Percentiles rank a stretch among this genome's conserved stretches.
phyloP scores from a whole-genome alignment of 2,113 vertebrate genomes.

The Toxotes jaculatrix region DNA sequence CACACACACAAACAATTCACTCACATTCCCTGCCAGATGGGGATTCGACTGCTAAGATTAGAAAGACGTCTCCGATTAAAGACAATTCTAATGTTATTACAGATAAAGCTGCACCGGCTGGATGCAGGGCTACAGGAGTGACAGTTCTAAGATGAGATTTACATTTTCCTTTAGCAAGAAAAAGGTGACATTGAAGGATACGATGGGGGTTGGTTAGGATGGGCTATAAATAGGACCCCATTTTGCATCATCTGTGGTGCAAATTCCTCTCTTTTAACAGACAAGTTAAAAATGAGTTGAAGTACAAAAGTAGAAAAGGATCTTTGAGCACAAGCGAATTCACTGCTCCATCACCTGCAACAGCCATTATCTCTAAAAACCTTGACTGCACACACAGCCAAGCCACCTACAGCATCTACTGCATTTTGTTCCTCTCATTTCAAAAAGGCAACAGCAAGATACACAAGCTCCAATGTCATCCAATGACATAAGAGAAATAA shows the following conservation, averaged over 20 bases:
- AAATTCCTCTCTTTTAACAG: constrained; percentile 28
- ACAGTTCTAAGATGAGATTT: constrained; percentile 8
- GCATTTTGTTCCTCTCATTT: constrained; percentile 6
- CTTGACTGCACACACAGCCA: constrained; percentile 31
- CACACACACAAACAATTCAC: constrained; percentile 69
- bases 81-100: constrained; percentile 59
- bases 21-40: constrained; percentile 72
- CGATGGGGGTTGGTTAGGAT: constrained; percentile 26
- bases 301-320: background rate
- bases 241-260: constrained; percentile 52
- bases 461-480: constrained; percentile 78
- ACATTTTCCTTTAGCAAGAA: constrained; percentile 37
- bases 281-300: background rate
- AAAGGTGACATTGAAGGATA: constrained; percentile 64
- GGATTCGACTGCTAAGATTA: constrained; percentile 70
- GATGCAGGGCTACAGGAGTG: background rate
- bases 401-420: constrained; percentile 22
- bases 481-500: constrained; percentile 73
- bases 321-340: background rate
- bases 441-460: constrained; percentile 10
- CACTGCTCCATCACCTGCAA: constrained; percentile 11
- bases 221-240: constrained; percentile 57
- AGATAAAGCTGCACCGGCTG: constrained; percentile 52
- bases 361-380: constrained; percentile 22
- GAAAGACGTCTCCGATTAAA: constrained; percentile 70